Conservation (phyloP, 2,797 vertebrate species). For the Tragopan temminckii region DNA sequence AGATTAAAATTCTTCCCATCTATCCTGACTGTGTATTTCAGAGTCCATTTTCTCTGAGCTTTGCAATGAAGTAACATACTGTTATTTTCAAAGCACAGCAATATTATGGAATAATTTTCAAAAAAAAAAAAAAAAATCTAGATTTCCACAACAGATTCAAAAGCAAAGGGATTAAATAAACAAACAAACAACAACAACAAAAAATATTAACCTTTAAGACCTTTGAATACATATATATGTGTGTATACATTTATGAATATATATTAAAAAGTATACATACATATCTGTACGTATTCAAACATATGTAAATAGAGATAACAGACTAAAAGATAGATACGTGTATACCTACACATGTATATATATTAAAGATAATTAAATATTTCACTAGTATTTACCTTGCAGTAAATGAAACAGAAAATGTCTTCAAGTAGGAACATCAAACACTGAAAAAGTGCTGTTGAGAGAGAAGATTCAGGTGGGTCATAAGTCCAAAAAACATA, state of each 20-base stretch:
- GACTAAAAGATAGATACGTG: neutral
- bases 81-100: conserved; percentile 3
- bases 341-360: neutral
- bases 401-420: neutral
- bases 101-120: neutral
- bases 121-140: neutral
- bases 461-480: neutral
- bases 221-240: neutral
- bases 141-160: neutral
- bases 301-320: rapidly evolving
- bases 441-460: neutral
- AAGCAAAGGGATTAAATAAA: neutral
- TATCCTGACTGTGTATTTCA: neutral
- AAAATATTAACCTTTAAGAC: neutral
- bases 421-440: neutral
- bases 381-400: neutral
- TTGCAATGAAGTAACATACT: neutral
- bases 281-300: neutral
- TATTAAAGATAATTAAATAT: neutral
- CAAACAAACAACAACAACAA: too few relatives aligned
- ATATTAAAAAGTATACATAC: neutral
- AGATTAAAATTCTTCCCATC: neutral
- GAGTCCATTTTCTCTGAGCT: neutral
- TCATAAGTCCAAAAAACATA: rapidly evolving
- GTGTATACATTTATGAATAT: neutral